Evolutionary conservation across 2,113 vertebrate genomes (phyloP).

Genomic region (Podocnemis expansa): DNA sequence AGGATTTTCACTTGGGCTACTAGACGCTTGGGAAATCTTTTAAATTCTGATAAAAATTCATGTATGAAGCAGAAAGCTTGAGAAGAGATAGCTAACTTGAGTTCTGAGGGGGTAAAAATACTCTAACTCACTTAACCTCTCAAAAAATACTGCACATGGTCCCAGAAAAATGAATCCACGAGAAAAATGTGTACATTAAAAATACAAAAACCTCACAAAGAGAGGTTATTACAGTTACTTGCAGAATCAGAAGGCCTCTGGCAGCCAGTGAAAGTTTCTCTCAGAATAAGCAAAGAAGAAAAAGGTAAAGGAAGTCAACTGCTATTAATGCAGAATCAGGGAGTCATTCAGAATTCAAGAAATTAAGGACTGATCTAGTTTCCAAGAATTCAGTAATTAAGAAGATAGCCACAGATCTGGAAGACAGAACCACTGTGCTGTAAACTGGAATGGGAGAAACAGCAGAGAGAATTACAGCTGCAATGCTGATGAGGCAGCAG

Average conservation of each 20-base stretch:
- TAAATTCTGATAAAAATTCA: too few relatives aligned
- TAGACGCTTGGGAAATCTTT: neutral
- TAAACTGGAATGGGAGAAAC: slow-evolving; percentile 24
- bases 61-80: too few relatives aligned
- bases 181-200: too few relatives aligned
- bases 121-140: neutral
- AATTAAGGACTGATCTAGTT: slow-evolving; percentile 5
- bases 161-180: too few relatives aligned
- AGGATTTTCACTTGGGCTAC: neutral
- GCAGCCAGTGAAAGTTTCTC: neutral
- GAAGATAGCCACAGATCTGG: neutral
- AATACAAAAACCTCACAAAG: neutral
- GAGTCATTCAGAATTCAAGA: neutral
- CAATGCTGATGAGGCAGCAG: slow-evolving; percentile 31
- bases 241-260: neutral
- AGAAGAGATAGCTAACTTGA: neutral
- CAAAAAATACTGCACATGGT: too few relatives aligned
- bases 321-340: neutral
- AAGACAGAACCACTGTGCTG: neutral
- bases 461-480: slow-evolving; percentile 32
- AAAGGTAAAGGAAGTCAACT: neutral
- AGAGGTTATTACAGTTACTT: neutral
- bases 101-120: neutral
- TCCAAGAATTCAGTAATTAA: neutral
- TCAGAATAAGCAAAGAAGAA: neutral